Evolutionary conservation across 2,113 vertebrate species (phyloP).

Genomic region (Pseudolaguvia tuberculata): DNA sequence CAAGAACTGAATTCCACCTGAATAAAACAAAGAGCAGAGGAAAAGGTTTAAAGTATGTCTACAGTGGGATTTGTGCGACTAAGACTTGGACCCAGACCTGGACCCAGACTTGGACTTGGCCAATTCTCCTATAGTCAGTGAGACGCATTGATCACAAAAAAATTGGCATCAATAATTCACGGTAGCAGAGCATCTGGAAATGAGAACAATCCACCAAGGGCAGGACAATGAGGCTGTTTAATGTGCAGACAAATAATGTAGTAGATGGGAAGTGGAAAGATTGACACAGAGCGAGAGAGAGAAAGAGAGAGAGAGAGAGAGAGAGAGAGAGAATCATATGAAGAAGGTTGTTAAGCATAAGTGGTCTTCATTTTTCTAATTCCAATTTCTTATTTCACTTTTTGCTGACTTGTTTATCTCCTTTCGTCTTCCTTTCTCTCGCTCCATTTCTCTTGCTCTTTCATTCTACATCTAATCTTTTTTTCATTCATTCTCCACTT

Average conservation of each 20-base stretch:
- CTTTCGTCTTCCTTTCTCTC: not conserved
- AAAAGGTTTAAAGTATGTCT: constrained; percentile 5
- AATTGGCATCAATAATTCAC: constrained; percentile 47
- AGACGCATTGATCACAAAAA: constrained; percentile 40
- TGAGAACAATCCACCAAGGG: constrained; percentile 37
- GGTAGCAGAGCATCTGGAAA: constrained; percentile 37
- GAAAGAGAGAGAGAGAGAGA: constrained; percentile 38
- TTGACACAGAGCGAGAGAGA: no score
- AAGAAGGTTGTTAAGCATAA: not conserved
- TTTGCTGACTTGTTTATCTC: not conserved
- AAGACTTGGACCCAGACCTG: no score
- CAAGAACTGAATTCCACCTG: constrained; percentile 2
- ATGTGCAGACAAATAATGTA: constrained; percentile 22
- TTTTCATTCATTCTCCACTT: no score
- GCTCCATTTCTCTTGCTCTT: not conserved
- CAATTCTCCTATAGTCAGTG: constrained; percentile 17
- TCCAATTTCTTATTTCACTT: not conserved
- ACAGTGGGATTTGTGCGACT: not conserved
- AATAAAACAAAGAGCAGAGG: constrained; percentile 22
- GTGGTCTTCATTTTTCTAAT: not conserved
- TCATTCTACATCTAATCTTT: not conserved
- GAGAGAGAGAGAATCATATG: constrained; percentile 37
- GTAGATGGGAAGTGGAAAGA: constrained; percentile 33
- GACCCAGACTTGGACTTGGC: no score
- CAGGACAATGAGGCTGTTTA: constrained; percentile 28